These are phyloP conservation scores for Melikaiella ostensackeni DNA, from an alignment of 2,888 invertebrate species.

Conservation along the genomic window DNA sequence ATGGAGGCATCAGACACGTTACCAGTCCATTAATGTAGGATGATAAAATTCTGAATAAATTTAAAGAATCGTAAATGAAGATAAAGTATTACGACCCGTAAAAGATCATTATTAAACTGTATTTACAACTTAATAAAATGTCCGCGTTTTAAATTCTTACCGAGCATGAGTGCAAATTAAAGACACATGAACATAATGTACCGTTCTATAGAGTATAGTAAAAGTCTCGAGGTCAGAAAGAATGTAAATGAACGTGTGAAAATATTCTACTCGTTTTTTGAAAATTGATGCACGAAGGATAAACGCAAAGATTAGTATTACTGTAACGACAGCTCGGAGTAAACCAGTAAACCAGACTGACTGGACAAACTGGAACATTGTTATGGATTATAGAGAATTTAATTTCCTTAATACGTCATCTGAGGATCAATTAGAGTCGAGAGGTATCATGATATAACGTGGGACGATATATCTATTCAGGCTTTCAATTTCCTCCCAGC, in stretches of 20 bases:
- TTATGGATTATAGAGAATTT: constrained; percentile 61
- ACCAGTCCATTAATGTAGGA: neutral
- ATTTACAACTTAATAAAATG: constrained; percentile 32
- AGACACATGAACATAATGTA: constrained; percentile 37
- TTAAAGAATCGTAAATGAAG: neutral
- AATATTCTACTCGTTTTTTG: constrained; percentile 3
- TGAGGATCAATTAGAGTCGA: constrained; percentile 70
- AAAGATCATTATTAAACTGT: neutral
- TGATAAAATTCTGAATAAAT: neutral
- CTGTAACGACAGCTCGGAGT: neutral
- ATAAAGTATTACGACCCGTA: neutral
- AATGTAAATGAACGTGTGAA: constrained; percentile 38
- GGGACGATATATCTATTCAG: constrained; percentile 63
- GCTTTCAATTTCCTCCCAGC: constrained; percentile 71
- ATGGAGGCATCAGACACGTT: neutral
- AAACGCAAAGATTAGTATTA: neutral
- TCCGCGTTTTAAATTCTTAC: neutral
- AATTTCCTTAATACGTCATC: constrained; percentile 70
- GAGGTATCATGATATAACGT: constrained; percentile 65
- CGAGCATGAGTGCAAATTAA: constrained; percentile 33
- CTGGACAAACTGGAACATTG: constrained; percentile 59
- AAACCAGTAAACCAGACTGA: constrained; percentile 52
- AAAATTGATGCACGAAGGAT: neutral
- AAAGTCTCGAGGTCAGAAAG: constrained; percentile 21
- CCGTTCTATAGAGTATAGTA: constrained; percentile 30